Conservation (phyloP, 2,797 vertebrate species). For the Gymnocypris eckloni region DNA sequence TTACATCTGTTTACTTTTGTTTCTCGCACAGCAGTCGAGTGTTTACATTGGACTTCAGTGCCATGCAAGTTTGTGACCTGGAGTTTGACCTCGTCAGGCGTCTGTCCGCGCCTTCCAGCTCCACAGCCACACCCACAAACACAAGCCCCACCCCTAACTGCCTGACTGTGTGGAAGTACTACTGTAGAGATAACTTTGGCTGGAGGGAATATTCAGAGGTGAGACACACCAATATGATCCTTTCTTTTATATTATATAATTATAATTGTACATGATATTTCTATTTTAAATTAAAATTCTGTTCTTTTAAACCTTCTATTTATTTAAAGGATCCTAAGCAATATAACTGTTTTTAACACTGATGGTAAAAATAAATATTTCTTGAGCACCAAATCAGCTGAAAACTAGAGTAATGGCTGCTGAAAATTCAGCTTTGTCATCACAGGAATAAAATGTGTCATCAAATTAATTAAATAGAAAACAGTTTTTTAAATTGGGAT, state of each 20-base stretch:
- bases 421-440: neutral
- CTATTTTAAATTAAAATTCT: neutral
- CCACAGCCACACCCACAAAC: slow-evolving; percentile 63
- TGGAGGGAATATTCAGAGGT: slow-evolving; percentile 99
- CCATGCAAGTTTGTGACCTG: slow-evolving; percentile 88
- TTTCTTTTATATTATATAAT: neutral
- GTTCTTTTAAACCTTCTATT: neutral
- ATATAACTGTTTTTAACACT: neutral
- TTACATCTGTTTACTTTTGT: slow-evolving; percentile 52
- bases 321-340: neutral
- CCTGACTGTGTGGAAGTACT: slow-evolving; percentile 96
- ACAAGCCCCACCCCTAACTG: slow-evolving; percentile 82
- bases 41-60: slow-evolving; percentile 90
- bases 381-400: neutral
- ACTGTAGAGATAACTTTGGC: slow-evolving; percentile 99
- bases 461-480: neutral
- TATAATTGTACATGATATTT: neutral
- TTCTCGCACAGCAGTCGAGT: slow-evolving; percentile 83
- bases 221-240: slow-evolving; percentile 54
- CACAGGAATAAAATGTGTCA: neutral
- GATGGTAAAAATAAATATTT: neutral
- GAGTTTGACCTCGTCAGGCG: slow-evolving; percentile 94
- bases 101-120: slow-evolving; percentile 86
- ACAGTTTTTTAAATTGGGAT: neutral
- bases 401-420: neutral